Evolutionary conservation across 35 echinoderm and acorn worm species (phyloP).

Genomic region (Holothuria glaberrima): DNA sequence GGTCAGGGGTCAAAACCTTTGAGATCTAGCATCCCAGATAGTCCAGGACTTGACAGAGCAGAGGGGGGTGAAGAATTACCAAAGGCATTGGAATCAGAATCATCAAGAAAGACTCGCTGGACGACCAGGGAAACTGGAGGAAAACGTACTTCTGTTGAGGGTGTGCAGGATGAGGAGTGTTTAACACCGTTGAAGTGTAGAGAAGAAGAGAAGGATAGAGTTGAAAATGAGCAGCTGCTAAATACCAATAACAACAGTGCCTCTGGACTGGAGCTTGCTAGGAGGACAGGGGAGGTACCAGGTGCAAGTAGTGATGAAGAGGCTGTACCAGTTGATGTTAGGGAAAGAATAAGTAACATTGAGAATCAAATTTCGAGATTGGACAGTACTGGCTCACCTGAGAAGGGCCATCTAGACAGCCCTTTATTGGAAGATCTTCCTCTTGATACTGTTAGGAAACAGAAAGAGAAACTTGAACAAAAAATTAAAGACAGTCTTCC

Average conservation of each 20-base stretch:
- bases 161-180: not conserved
- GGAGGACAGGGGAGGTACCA: not conserved
- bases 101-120: not conserved
- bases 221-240: slow-evolving; percentile 32
- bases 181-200: not conserved
- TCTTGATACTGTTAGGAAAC: slow-evolving; percentile 3
- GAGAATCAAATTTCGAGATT: slow-evolving; percentile 34
- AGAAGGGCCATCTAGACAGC: slow-evolving; percentile 15
- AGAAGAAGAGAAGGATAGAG: not conserved
- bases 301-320: not conserved
- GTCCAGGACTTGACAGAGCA: not conserved
- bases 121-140: not conserved
- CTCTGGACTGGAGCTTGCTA: not conserved
- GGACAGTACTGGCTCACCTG: slow-evolving; percentile 45
- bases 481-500: slow-evolving; percentile 21
- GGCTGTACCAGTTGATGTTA: not conserved
- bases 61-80: not conserved
- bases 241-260: slow-evolving; percentile 93
- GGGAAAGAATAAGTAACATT: slow-evolving; percentile 21
- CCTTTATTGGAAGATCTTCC: slow-evolving; percentile 33
- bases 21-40: not conserved
- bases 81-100: not conserved
- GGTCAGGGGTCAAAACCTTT: not conserved
- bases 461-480: slow-evolving; percentile 28
- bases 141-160: not conserved